These are phyloP conservation scores for Pimephales promelas DNA, from an alignment of 2,113 vertebrate species.

Conservation along the genomic window DNA sequence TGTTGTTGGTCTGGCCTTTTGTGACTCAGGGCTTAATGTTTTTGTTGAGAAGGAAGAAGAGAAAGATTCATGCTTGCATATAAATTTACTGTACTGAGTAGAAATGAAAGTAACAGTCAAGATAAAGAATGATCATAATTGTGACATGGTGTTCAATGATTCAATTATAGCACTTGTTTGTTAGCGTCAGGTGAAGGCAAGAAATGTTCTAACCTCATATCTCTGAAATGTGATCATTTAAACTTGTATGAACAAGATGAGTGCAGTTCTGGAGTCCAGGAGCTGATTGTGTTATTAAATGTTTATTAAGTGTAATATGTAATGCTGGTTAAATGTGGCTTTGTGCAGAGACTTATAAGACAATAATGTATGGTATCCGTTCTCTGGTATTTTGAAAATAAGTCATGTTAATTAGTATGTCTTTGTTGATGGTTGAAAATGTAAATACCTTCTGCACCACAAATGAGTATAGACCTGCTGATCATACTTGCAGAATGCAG, in stretches of 20 bases:
- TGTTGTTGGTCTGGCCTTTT: constrained; percentile 93
- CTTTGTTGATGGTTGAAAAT: background rate
- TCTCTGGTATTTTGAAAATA: background rate
- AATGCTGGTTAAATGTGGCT: background rate
- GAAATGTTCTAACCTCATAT: constrained; percentile 18
- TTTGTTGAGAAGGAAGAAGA: constrained; percentile 77
- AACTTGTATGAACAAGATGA: background rate
- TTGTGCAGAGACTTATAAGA: background rate
- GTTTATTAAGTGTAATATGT: background rate
- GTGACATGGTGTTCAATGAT: background rate
- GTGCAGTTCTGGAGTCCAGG: background rate
- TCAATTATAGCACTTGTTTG: background rate
- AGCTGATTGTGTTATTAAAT: background rate
- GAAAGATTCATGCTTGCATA: constrained; percentile 59
- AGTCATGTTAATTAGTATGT: background rate
- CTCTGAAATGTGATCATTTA: background rate
- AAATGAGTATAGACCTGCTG: background rate
- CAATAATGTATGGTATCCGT: constrained; percentile 2
- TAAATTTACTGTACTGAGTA: constrained; percentile 48
- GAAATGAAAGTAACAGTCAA: constrained; percentile 5
- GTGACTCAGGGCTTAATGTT: constrained; percentile 83
- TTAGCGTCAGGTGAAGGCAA: constrained; percentile 1
- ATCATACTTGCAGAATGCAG: background rate
- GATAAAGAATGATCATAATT: constrained; percentile 1
- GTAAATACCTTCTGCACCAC: background rate